Conservation (phyloP, 2,113 vertebrate genomes). For the Jacana jacana region DNA sequence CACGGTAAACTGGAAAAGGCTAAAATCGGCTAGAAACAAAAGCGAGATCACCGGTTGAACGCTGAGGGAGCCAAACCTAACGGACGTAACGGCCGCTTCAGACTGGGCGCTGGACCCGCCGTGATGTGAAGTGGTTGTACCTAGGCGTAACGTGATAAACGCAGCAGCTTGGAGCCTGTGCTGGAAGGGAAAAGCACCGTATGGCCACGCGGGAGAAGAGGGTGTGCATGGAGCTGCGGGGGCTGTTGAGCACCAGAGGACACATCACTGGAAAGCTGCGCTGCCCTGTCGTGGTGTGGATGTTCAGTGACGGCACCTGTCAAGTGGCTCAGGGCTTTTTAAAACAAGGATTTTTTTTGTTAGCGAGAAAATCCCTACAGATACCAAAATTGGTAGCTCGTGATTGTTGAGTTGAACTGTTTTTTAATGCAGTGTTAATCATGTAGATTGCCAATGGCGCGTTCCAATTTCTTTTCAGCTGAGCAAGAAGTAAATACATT, state of each 20-base stretch:
- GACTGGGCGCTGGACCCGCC: not conserved
- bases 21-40: not conserved
- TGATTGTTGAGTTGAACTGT: not conserved
- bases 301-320: not conserved
- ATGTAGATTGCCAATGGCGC: not conserved
- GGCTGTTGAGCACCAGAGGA: not conserved
- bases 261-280: not conserved
- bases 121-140: not conserved
- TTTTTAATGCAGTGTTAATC: not conserved
- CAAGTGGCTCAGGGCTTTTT: not conserved
- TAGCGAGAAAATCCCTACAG: not conserved
- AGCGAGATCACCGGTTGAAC: not conserved
- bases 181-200: not conserved
- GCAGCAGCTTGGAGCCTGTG: not conserved
- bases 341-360: conserved; percentile 4
- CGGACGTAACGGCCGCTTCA: not conserved
- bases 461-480: not conserved
- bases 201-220: not conserved
- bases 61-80: not conserved
- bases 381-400: not conserved
- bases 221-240: not conserved
- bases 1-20: not conserved
- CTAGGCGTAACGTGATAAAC: not conserved
- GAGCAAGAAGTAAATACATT: not conserved
- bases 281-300: not conserved